Percentiles rank a stretch among this genome's conserved stretches.
Conservation (phyloP, 2,888 invertebrate genomes). For the Drosophila rubida region DNA sequence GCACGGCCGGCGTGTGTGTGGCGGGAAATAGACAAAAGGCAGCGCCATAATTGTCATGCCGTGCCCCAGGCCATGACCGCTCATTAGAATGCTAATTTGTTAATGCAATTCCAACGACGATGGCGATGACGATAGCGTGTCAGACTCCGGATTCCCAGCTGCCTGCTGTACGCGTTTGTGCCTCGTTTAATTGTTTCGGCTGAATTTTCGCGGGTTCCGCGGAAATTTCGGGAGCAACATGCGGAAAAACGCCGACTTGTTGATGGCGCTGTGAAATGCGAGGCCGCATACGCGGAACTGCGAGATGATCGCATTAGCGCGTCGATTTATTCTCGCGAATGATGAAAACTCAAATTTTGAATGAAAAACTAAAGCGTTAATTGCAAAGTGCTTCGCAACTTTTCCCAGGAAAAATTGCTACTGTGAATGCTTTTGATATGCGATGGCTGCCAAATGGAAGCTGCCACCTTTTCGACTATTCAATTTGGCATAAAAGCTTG, state of each 20-base stretch:
- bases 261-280: not conserved
- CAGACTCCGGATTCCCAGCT: not conserved
- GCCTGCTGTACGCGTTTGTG: slow-evolving; percentile 58
- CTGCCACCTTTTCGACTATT: not conserved
- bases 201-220: slow-evolving; percentile 35
- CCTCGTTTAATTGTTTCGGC: slow-evolving; percentile 55
- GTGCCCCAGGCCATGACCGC: slow-evolving; percentile 43
- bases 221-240: slow-evolving; percentile 25
- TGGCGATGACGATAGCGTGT: slow-evolving; percentile 31
- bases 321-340: slow-evolving; percentile 1
- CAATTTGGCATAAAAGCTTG: not conserved
- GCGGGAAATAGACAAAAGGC: slow-evolving; percentile 45
- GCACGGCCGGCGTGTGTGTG: no score
- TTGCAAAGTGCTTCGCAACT: not conserved
- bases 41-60: slow-evolving; percentile 71
- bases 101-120: slow-evolving; percentile 63
- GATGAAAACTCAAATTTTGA: not conserved
- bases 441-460: not conserved
- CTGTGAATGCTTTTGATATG: not conserved
- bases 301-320: slow-evolving; percentile 13
- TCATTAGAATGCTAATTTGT: slow-evolving; percentile 77
- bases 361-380: slow-evolving; percentile 5
- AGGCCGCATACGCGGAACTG: slow-evolving; percentile 26
- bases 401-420: not conserved
- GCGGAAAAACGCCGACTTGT: slow-evolving; percentile 6